Evolutionary conservation across 2,888 invertebrate genomes (phyloP).

Genomic region (Holacanthella duospinosa): DNA sequence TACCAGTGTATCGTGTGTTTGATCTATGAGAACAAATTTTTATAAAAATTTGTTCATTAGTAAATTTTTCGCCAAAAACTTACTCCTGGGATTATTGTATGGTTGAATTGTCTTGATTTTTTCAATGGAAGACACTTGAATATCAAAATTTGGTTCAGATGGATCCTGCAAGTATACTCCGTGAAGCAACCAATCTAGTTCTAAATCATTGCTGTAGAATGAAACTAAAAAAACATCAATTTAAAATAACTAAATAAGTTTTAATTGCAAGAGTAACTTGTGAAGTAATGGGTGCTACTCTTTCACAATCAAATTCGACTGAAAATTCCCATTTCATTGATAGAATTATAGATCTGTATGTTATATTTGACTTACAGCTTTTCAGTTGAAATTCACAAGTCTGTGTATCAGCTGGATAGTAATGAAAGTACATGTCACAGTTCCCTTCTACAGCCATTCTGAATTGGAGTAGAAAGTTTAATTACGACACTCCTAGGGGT

Average conservation of each 20-base stretch:
- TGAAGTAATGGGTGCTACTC: too few relatives aligned
- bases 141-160: slow-evolving; percentile 10
- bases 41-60: background rate
- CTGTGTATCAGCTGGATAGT: slow-evolving; percentile 25
- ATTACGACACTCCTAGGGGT: too few relatives aligned
- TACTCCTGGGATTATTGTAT: slow-evolving; percentile 5
- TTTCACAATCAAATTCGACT: too few relatives aligned
- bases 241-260: background rate
- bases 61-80: background rate
- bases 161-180: slow-evolving; percentile 12
- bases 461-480: too few relatives aligned
- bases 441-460: background rate
- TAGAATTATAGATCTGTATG: too few relatives aligned
- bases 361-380: slow-evolving; percentile 7
- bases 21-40: background rate
- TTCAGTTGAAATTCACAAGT: slow-evolving; percentile 25
- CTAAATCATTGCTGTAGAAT: slow-evolving; percentile 1
- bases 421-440: slow-evolving; percentile 7
- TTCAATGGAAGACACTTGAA: background rate
- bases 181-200: slow-evolving; percentile 11
- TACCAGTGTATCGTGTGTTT: slow-evolving; percentile 7
- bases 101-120: background rate
- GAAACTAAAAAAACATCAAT: background rate
- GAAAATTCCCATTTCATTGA: too few relatives aligned
- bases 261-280: background rate